Evolutionary conservation across 2,797 vertebrate genomes (phyloP).

Genomic region (Hemitrygon akajei): DNA sequence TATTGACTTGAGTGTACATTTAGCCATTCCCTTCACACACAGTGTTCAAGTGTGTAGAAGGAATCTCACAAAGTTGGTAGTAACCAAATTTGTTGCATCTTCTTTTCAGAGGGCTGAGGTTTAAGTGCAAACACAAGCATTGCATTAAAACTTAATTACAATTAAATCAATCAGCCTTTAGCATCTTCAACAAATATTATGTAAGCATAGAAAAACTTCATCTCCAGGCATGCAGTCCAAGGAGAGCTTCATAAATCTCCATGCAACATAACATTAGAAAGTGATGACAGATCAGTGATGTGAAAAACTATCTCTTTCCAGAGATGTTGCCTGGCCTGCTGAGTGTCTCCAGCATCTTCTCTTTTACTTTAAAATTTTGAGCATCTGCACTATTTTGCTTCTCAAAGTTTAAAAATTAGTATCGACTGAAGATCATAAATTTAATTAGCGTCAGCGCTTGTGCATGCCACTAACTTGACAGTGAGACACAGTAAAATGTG

Average conservation of each 20-base stretch:
- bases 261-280: background rate
- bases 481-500: background rate
- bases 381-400: too few species aligned
- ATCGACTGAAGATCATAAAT: background rate
- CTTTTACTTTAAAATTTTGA: too few species aligned
- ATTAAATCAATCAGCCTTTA: background rate
- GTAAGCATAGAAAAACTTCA: background rate
- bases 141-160: background rate
- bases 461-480: background rate
- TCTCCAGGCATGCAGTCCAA: background rate
- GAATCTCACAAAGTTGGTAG: background rate
- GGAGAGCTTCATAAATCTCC: background rate
- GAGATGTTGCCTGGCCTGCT: too few species aligned
- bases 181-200: background rate
- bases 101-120: background rate
- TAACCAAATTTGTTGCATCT: background rate
- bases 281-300: too few species aligned
- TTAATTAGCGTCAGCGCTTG: background rate
- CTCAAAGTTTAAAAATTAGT: too few species aligned
- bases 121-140: background rate
- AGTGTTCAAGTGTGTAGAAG: background rate
- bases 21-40: background rate
- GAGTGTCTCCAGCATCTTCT: too few species aligned
- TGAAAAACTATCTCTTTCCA: too few species aligned
- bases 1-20: background rate